Conservation (phyloP, 2,113 vertebrate species). For the Lampris megalopsis region DNA sequence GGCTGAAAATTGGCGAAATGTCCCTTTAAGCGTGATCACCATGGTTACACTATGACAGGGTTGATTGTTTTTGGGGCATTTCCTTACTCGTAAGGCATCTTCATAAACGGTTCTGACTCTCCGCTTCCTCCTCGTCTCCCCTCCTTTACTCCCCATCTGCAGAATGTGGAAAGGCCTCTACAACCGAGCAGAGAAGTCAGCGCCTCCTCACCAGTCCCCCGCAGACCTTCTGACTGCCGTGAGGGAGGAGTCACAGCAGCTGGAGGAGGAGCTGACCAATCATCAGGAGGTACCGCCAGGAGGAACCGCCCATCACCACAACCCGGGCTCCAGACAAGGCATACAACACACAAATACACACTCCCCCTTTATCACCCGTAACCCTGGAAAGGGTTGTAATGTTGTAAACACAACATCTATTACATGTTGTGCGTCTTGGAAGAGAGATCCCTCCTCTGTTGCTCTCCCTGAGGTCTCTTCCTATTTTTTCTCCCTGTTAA, state of each 20-base stretch:
- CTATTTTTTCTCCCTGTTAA: too few relatives aligned
- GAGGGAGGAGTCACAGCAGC: constrained; percentile 80
- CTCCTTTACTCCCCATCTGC: neutral
- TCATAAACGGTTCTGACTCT: neutral
- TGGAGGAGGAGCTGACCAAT: constrained; percentile 82
- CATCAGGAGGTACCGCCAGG: constrained; percentile 84
- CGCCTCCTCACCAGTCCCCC: constrained; percentile 88
- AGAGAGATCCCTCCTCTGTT: too few relatives aligned
- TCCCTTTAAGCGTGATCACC: too few relatives aligned
- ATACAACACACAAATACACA: constrained; percentile 75
- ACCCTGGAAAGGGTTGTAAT: too few relatives aligned
- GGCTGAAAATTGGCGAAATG: too few relatives aligned
- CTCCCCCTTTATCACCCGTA: neutral
- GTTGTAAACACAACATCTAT: too few relatives aligned
- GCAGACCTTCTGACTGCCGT: constrained; percentile 86
- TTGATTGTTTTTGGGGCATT: too few relatives aligned
- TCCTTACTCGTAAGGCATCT: too few relatives aligned
- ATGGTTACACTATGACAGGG: too few relatives aligned
- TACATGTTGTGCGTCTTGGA: too few relatives aligned
- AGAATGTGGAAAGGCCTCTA: constrained; percentile 98
- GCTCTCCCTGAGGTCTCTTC: too few relatives aligned
- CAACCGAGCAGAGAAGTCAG: constrained; percentile 87
- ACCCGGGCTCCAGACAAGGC: constrained; percentile 80
- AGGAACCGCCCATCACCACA: constrained; percentile 74
- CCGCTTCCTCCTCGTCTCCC: neutral